Percentiles rank a stretch among this genome's conserved stretches.
These are phyloP conservation scores for Threskiornis aethiopicus DNA, from an alignment of 2,797 vertebrate species.

Conservation along the genomic window DNA sequence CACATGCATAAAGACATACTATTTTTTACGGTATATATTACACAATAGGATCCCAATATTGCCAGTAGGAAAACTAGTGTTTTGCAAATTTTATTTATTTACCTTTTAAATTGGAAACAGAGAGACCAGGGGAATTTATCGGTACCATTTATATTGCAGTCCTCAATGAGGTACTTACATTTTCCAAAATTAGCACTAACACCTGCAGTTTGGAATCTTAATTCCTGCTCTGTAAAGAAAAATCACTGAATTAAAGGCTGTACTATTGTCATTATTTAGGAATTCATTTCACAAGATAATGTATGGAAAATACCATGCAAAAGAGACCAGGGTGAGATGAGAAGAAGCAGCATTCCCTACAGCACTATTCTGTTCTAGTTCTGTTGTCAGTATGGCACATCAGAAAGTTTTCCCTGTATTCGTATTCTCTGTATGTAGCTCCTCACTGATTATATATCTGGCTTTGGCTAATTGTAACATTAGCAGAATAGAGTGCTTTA, in stretches of 20 bases:
- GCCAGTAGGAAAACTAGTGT: background rate
- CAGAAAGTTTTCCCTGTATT: background rate
- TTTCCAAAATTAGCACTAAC: conserved; percentile 6
- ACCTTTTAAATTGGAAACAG: background rate
- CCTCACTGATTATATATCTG: background rate
- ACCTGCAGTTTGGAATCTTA: background rate
- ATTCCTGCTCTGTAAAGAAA: background rate
- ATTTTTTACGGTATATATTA: background rate
- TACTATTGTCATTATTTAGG: background rate
- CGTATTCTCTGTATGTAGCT: background rate
- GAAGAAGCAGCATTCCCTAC: background rate
- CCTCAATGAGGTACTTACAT: background rate
- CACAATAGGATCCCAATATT: background rate
- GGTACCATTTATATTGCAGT: background rate
- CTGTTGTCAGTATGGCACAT: background rate
- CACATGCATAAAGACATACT: background rate
- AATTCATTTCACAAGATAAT: background rate
- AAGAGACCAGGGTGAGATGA: background rate
- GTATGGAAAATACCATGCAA: background rate
- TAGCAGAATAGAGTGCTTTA: background rate
- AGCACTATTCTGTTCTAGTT: background rate
- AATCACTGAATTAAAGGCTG: background rate
- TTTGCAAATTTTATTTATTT: background rate
- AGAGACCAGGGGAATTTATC: background rate
- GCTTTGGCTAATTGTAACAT: conserved; percentile 22